These are phyloP conservation scores for Erinaceus europaeus DNA, from an alignment of 2,113 vertebrate genomes.

Conservation along the genomic window DNA sequence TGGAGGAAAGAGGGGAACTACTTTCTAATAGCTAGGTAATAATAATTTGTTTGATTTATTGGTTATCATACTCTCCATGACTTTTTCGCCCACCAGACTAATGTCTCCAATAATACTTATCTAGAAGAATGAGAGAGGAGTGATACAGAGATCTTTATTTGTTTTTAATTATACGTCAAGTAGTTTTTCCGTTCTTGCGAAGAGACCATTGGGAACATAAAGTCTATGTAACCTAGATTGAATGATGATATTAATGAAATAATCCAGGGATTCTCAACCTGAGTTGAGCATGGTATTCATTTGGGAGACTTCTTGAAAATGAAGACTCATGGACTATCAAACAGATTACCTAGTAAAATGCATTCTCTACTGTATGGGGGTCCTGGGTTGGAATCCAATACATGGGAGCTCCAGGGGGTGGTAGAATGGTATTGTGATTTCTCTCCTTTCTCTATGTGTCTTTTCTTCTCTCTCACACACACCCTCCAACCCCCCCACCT, in stretches of 20 bases:
- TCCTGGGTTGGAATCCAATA: too few relatives aligned
- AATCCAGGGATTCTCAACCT: neutral
- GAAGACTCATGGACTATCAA: neutral
- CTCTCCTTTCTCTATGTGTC: too few relatives aligned
- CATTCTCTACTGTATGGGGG: neutral
- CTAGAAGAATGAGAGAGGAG: neutral
- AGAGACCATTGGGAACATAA: neutral
- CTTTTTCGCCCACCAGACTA: neutral
- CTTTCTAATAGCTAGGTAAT: neutral
- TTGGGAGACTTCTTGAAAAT: neutral
- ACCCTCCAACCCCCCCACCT: too few relatives aligned
- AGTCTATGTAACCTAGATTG: neutral
- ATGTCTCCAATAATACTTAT: neutral
- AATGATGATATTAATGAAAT: neutral
- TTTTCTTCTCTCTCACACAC: too few relatives aligned
- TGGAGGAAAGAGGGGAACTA: neutral
- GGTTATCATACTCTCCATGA: neutral
- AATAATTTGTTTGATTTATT: neutral
- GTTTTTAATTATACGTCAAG: neutral
- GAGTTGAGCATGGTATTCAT: neutral
- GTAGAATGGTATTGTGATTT: too few relatives aligned
- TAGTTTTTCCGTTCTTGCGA: neutral
- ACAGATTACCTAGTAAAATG: neutral
- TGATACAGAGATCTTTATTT: neutral
- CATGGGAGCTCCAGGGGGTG: too few relatives aligned